Conservation (phyloP, 2,113 vertebrate genomes). For the Thalassarche chlororhynchos region DNA sequence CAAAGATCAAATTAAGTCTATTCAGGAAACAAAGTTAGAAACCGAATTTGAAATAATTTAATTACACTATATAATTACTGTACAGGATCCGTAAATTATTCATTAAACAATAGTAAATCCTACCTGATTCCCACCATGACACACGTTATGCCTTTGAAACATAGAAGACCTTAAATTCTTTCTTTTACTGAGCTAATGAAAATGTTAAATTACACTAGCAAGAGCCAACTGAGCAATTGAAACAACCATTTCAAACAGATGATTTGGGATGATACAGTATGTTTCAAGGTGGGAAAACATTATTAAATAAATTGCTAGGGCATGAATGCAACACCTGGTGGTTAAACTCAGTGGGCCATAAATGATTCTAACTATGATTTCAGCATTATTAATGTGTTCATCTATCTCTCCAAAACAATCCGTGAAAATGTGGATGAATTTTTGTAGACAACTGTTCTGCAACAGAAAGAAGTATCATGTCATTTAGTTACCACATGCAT, state of each 20-base stretch:
- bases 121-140: constrained; percentile 68
- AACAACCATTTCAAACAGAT: constrained; percentile 64
- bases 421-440: constrained; percentile 13
- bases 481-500: background rate
- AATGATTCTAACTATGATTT: constrained; percentile 31
- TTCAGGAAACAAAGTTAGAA: constrained; percentile 72
- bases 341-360: constrained; percentile 8
- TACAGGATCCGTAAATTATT: constrained; percentile 63
- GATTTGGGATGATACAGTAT: constrained; percentile 36
- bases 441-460: constrained; percentile 13
- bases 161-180: constrained; percentile 66
- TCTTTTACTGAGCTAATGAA: constrained; percentile 66
- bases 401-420: background rate
- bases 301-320: constrained; percentile 57
- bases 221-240: constrained; percentile 39
- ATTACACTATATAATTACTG: constrained; percentile 75
- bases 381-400: background rate
- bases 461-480: background rate
- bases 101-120: constrained; percentile 78
- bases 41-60: constrained; percentile 80
- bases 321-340: constrained; percentile 16
- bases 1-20: constrained; percentile 65
- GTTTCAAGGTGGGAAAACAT: constrained; percentile 64
- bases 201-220: constrained; percentile 67
- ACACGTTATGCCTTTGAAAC: constrained; percentile 61